A percentile compares a stretch with the other conserved stretches of the same genome.
Conservation (phyloP, 2,113 vertebrate species). For the Poeciliopsis occidentalis region DNA sequence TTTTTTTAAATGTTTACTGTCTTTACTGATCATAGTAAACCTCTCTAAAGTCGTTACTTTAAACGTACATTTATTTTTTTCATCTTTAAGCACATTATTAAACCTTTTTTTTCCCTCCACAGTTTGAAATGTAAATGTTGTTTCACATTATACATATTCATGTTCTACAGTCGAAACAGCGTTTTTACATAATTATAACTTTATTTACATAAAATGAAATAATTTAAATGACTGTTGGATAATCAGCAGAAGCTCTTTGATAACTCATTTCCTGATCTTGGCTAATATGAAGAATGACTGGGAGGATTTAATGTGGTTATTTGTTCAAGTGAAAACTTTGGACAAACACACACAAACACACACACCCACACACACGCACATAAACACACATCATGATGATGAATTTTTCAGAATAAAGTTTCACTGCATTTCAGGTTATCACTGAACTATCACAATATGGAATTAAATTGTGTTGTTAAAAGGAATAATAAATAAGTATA, state of each 20-base stretch:
- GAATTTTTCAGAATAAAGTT: neutral
- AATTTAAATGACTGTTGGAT: neutral
- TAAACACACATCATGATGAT: no score
- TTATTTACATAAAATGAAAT: neutral
- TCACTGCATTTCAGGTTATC: neutral
- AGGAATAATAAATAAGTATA: neutral
- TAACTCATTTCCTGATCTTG: no score
- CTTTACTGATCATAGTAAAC: neutral
- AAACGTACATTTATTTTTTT: neutral
- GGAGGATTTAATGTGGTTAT: no score
- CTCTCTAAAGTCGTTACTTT: neutral
- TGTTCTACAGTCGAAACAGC: no score
- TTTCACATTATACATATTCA: no score
- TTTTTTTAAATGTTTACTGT: neutral
- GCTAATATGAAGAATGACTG: no score
- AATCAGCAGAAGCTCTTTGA: neutral
- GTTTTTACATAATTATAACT: no score
- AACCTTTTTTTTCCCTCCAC: neutral
- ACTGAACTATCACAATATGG: neutral
- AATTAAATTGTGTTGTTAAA: neutral
- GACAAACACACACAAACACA: no score
- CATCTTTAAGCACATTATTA: neutral
- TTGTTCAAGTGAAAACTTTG: no score
- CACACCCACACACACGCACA: no score
- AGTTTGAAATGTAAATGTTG: neutral